Base-by-base conservation (phyloP, 2,113 vertebrate genomes). In the Callipepla squamata region DNA sequence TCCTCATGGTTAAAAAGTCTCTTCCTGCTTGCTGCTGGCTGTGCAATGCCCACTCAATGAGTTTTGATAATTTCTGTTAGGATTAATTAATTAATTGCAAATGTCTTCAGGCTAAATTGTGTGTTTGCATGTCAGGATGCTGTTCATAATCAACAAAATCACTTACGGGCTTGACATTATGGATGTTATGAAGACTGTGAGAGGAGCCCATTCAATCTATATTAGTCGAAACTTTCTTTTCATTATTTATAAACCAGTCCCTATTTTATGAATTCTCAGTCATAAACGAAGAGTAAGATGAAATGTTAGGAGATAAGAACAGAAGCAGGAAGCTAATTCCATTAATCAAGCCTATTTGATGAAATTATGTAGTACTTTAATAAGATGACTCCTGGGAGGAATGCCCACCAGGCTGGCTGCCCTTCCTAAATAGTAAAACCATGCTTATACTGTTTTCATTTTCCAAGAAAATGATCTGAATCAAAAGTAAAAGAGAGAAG, bases 61-160 rank as follows among this genome's bases (percentile, higher is more conserved):
- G 83, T 93, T 92, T 90, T 89, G 95, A 93, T 92, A 92, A 92
- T 90, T 97, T 95, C 90, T 95, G 95, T 96, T 93, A 68, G 93
- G 93, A 96, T 96, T 96, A 94, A 95, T 96, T 89, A 95, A 95
- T 95, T 96, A 97, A 97, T 94, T 95, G 89, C 80, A 91, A 61
- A 84, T 94, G 85, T 91, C 94, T 95, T 62, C 44, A 51, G 97
- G 96, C 75, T 66, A 90, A 96, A 94, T 73, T 65, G 85, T 70
- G 87, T 74, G 62, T 87, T 93, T 92, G 91, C 93, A 93, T 96
- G 92, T 94, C 94, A 96, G 96, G 50, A 87, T 87, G 85, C 63
- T 93, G 81, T 91, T 89, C 80, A 80, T 90, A 96, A 95, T 95
- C 91, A 94, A 90, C 77, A 92, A 61, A 87, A 90, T 94, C 83